These are phyloP conservation scores for Hydractinia echinata DNA, from an alignment of 30 jellyfish, hydroid and myxozoan species.

Conservation along the genomic window DNA sequence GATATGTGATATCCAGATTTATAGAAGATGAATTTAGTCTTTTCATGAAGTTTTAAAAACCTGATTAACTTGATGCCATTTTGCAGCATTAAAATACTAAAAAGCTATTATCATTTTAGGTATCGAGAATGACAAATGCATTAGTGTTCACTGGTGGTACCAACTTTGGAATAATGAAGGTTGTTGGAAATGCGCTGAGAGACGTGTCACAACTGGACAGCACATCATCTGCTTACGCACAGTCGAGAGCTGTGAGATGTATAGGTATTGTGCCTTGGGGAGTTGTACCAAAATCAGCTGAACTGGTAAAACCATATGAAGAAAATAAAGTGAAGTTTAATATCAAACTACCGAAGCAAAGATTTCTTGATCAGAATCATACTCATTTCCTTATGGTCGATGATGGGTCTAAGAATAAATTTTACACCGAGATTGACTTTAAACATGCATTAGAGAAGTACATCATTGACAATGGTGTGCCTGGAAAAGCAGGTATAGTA, in stretches of 20 bases:
- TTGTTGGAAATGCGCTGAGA: neutral
- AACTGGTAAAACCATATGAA: neutral
- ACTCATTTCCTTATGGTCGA: conserved; percentile 5
- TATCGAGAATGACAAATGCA: neutral
- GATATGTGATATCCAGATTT: too few species aligned
- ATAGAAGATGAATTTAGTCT: too few species aligned
- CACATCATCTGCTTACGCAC: neutral
- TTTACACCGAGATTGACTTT: neutral
- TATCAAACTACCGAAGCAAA: neutral
- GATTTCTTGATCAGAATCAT: neutral
- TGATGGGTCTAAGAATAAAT: neutral
- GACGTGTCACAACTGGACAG: neutral
- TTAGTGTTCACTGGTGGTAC: conserved; percentile 16
- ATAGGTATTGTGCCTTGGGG: conserved; percentile 3
- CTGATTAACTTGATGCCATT: neutral
- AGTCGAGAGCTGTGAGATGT: neutral
- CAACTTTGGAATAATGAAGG: conserved; percentile 1
- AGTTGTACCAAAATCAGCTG: neutral
- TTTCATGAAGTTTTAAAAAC: too few species aligned
- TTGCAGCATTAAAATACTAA: neutral
- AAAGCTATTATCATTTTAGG: neutral
- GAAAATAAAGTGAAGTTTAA: neutral
- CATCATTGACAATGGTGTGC: too few species aligned
- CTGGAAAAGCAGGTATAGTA: too few species aligned
- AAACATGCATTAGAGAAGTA: neutral